Evolutionary conservation across 2,888 invertebrate genomes (phyloP).

Genomic region (Gisinianus flammeolus): DNA sequence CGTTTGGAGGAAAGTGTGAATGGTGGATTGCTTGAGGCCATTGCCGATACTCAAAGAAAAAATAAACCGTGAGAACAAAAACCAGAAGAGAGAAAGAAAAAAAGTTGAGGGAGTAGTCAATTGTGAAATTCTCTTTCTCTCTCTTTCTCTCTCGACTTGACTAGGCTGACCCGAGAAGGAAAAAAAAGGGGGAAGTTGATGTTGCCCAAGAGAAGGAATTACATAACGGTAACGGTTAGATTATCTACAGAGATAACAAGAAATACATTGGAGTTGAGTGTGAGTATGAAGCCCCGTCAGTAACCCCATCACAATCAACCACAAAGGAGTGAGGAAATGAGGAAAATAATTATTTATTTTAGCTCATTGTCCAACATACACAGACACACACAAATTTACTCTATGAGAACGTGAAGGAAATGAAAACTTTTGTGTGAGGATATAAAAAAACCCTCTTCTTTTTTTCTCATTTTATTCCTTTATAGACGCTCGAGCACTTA

Average conservation of each 20-base stretch:
- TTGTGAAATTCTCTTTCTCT: background rate
- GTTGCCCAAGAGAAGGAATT: background rate
- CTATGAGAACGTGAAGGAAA: background rate
- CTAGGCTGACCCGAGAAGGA: background rate
- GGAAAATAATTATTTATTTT: constrained; percentile 13
- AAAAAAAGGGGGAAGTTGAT: background rate
- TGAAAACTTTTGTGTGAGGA: background rate
- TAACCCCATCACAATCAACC: background rate
- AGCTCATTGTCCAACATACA: background rate
- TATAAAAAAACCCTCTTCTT: background rate
- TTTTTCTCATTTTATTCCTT: too few species aligned
- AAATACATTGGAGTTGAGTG: background rate
- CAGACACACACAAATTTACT: background rate
- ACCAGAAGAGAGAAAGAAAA: background rate
- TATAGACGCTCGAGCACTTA: too few species aligned
- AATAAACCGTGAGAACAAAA: background rate
- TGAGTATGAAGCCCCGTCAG: too few species aligned
- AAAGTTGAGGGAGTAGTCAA: background rate
- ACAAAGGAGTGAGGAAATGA: background rate
- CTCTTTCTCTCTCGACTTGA: background rate
- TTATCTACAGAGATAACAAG: background rate
- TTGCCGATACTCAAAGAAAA: background rate
- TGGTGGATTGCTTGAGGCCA: background rate
- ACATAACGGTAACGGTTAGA: background rate
- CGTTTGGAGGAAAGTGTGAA: too few species aligned